Conservation (phyloP, 1,140 invertebrate species). For the Monochamus saltuarius region DNA sequence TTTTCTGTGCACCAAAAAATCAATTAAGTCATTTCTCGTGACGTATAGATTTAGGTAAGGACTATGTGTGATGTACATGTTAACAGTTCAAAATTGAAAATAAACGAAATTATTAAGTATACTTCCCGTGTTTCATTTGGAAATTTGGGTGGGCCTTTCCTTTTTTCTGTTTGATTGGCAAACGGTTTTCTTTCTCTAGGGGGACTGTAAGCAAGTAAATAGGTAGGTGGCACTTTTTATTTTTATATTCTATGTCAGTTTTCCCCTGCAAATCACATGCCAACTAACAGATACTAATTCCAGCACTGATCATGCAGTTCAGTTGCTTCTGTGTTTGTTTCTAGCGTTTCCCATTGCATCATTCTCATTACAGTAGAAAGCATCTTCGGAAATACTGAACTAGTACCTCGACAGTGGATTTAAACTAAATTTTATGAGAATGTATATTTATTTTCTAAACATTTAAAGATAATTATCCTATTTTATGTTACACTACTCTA, state of each 20-base stretch:
- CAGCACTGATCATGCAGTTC: conserved; percentile 31
- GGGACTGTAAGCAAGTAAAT: conserved; percentile 29
- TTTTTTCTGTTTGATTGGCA: conserved; percentile 36
- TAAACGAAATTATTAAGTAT: conserved; percentile 48
- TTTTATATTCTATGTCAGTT: conserved; percentile 16
- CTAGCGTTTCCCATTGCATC: too few species aligned
- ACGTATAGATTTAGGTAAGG: conserved; percentile 45
- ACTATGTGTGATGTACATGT: conserved; percentile 54
- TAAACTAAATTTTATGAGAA: too few species aligned
- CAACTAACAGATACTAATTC: conserved; percentile 49
- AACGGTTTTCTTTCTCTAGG: conserved; percentile 23
- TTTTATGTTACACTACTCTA: too few species aligned
- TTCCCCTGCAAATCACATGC: conserved; percentile 20
- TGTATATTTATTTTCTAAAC: too few species aligned
- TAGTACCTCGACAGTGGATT: too few species aligned
- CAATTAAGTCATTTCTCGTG: conserved; percentile 35
- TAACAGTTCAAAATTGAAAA: conserved; percentile 53
- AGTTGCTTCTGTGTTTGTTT: conserved; percentile 13
- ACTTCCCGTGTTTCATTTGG: conserved; percentile 35
- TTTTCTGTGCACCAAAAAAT: conserved; percentile 46
- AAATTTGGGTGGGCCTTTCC: conserved; percentile 5
- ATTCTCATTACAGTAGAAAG: too few species aligned
- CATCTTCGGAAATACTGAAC: too few species aligned
- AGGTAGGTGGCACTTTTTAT: conserved; percentile 47
- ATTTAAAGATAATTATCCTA: too few species aligned